phyloP scores from a whole-genome alignment of 2,888 invertebrate species.

The Agrotis segetum region DNA sequence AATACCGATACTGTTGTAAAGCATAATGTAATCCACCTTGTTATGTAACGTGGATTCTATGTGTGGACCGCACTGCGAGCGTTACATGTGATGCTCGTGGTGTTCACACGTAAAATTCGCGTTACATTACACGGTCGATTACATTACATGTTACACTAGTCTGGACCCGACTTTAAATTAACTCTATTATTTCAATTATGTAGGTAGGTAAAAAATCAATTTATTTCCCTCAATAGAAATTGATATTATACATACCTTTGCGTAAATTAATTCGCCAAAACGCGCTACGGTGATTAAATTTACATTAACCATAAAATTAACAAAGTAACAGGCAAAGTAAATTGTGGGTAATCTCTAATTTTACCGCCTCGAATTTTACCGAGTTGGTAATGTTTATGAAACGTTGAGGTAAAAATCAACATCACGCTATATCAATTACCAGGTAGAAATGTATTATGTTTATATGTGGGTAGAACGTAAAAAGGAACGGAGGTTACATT shows the following conservation, averaged over 20 bases:
- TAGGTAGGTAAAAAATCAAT: slow-evolving; percentile 29
- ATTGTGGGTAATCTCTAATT: slow-evolving; percentile 57
- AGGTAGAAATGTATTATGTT: slow-evolving; percentile 39
- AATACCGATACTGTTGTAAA: too few species aligned
- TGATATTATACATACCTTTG: slow-evolving; percentile 25
- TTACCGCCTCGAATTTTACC: slow-evolving; percentile 47
- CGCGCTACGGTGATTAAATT: slow-evolving; percentile 54
- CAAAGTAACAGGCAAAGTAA: slow-evolving; percentile 55
- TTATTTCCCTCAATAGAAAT: slow-evolving; percentile 31
- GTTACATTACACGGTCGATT: too few species aligned
- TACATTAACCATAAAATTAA: slow-evolving; percentile 59
- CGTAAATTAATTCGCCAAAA: slow-evolving; percentile 32
- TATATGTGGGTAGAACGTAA: slow-evolving; percentile 20
- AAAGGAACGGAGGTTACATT: neutral
- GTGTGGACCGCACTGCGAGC: too few species aligned
- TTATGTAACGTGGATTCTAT: too few species aligned
- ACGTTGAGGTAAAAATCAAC: slow-evolving; percentile 58
- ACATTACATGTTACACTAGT: too few species aligned
- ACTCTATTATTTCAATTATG: neutral
- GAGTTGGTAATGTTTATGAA: slow-evolving; percentile 43
- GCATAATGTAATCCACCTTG: too few species aligned
- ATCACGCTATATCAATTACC: slow-evolving; percentile 81
- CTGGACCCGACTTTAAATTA: too few species aligned
- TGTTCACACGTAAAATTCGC: too few species aligned
- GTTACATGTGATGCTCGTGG: too few species aligned